Percentiles rank a stretch among this genome's conserved stretches.
Evolutionary conservation across 2,113 vertebrate species (phyloP).

Genomic region (Hemibagrus wyckioides): DNA sequence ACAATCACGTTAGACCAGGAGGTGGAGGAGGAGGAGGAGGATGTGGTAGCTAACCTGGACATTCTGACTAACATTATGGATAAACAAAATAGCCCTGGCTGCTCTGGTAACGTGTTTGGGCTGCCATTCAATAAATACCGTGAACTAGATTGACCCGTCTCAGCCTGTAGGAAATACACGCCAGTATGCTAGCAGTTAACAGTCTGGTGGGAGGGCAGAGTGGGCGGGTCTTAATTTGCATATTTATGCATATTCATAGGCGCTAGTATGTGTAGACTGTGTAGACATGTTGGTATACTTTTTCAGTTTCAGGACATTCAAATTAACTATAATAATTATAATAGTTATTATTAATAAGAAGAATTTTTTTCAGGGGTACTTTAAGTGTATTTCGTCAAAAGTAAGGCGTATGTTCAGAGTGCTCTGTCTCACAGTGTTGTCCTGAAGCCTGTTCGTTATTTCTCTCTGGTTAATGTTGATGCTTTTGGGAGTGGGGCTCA

Average conservation of each 20-base stretch:
- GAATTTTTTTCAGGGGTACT: neutral
- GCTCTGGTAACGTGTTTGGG: neutral
- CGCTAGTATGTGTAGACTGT: neutral
- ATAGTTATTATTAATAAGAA: neutral
- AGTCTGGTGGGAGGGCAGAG: no score
- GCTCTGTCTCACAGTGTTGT: constrained; percentile 45
- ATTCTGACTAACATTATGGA: no score
- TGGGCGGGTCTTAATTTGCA: neutral
- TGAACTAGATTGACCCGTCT: neutral
- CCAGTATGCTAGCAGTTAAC: neutral
- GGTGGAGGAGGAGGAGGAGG: no score
- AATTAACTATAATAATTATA: neutral
- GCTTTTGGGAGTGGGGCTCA: constrained; percentile 81
- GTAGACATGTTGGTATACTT: neutral
- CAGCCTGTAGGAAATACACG: neutral
- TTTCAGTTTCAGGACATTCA: neutral
- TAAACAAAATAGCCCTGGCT: neutral
- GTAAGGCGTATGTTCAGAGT: neutral
- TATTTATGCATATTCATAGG: neutral
- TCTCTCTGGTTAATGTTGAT: constrained; percentile 81
- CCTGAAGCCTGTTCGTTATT: constrained; percentile 70
- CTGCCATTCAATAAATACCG: neutral
- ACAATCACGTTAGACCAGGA: no score
- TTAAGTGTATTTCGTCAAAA: neutral
- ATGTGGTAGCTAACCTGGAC: no score